These are phyloP conservation scores for Hystrix cristata DNA, from an alignment of 2,113 vertebrate species.

Conservation along the genomic window DNA sequence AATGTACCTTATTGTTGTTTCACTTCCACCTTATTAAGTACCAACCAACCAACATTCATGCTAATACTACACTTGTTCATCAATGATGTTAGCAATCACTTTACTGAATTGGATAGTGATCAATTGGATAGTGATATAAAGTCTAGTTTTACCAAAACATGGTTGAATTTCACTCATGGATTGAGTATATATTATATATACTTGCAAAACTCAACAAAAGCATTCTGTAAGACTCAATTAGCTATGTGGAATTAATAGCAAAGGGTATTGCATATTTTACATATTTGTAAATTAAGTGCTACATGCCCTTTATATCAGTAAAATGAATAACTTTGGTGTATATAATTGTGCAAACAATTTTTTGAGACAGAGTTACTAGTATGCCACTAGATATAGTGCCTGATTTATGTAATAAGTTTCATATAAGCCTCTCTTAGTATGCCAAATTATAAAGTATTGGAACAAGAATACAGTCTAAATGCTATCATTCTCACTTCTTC, in stretches of 20 bases:
- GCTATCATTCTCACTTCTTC: background rate
- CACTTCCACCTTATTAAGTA: background rate
- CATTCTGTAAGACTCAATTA: background rate
- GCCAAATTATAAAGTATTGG: background rate
- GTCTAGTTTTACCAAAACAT: background rate
- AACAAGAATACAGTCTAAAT: slow-evolving; percentile 37
- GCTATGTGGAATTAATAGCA: background rate
- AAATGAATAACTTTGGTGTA: background rate
- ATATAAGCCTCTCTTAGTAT: background rate
- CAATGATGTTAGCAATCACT: background rate
- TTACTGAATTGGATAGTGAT: background rate
- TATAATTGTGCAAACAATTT: background rate
- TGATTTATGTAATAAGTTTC: slow-evolving; percentile 7
- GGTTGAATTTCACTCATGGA: background rate
- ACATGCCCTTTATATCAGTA: background rate
- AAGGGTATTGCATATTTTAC: slow-evolving; percentile 1
- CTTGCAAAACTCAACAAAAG: slow-evolving; percentile 38
- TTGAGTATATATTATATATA: background rate
- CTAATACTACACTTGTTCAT: background rate
- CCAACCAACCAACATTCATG: background rate
- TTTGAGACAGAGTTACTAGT: background rate
- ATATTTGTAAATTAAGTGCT: slow-evolving; percentile 20
- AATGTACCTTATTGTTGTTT: background rate
- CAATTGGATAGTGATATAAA: background rate
- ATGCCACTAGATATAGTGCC: background rate